phyloP scores from a whole-genome alignment of 1,140 invertebrate genomes.

The Aphis gossypii region DNA sequence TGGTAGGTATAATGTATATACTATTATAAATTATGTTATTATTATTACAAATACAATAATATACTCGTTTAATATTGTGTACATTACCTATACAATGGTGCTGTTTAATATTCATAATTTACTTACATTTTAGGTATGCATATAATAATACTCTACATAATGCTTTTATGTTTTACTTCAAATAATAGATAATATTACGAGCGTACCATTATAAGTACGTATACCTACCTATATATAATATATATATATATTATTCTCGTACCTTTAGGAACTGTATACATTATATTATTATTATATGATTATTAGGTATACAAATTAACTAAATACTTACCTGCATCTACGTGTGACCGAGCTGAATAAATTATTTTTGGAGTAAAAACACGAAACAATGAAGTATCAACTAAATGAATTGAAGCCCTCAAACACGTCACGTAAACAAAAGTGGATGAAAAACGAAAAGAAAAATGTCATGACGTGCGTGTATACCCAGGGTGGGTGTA shows the following conservation, averaged over 20 bases:
- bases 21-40: not conserved
- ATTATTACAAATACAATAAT: not conserved
- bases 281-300: not conserved
- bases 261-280: not conserved
- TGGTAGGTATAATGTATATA: no score
- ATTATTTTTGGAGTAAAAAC: not conserved
- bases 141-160: not conserved
- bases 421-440: not conserved
- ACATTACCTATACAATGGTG: not conserved
- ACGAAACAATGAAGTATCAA: not conserved
- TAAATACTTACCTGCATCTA: not conserved
- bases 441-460: not conserved
- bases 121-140: not conserved
- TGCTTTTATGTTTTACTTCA: not conserved
- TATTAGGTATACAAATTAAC: not conserved
- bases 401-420: not conserved
- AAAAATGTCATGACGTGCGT: not conserved
- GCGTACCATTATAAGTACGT: not conserved
- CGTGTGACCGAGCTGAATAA: not conserved
- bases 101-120: slow-evolving; percentile 10
- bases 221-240: not conserved
- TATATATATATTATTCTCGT: not conserved
- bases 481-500: not conserved
- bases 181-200: not conserved
- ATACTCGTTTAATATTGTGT: not conserved